These are phyloP conservation scores for Hydrolagus colliei DNA, from an alignment of 2,797 vertebrate species.

Conservation along the genomic window DNA sequence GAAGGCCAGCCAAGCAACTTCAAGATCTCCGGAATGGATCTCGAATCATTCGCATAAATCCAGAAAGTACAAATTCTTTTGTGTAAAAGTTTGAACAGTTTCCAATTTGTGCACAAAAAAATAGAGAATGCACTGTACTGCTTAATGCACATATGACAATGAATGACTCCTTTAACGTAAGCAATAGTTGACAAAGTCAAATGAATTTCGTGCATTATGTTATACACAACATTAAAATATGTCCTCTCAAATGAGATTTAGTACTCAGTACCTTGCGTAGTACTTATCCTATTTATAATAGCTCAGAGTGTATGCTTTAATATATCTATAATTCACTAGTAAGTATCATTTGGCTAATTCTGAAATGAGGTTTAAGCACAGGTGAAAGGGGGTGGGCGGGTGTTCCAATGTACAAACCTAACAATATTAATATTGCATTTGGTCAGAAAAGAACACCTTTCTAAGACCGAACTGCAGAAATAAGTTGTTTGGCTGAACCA, in stretches of 20 bases:
- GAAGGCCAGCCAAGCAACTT: slow-evolving; percentile 93
- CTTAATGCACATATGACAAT: background rate
- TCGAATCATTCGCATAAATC: slow-evolving; percentile 75
- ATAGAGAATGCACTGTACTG: background rate
- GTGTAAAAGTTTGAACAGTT: slow-evolving; percentile 57
- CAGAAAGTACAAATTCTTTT: slow-evolving; percentile 87
- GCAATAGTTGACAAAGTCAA: background rate
- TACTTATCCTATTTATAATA: no score
- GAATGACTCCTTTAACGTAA: background rate
- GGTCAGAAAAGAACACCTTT: no score
- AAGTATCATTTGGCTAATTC: no score
- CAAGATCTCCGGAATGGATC: slow-evolving; percentile 87
- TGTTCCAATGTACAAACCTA: no score
- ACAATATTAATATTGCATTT: no score
- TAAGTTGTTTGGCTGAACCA: no score
- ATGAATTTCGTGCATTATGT: background rate
- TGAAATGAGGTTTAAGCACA: no score
- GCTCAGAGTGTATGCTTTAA: no score
- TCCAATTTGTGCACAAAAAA: background rate
- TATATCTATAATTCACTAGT: no score
- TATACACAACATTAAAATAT: background rate
- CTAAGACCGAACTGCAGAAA: no score
- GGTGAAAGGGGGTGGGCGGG: no score
- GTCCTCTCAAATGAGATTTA: background rate
- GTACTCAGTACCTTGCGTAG: no score